Conservation (phyloP, 2,113 vertebrate genomes). For the Ochotona curzoniae region DNA sequence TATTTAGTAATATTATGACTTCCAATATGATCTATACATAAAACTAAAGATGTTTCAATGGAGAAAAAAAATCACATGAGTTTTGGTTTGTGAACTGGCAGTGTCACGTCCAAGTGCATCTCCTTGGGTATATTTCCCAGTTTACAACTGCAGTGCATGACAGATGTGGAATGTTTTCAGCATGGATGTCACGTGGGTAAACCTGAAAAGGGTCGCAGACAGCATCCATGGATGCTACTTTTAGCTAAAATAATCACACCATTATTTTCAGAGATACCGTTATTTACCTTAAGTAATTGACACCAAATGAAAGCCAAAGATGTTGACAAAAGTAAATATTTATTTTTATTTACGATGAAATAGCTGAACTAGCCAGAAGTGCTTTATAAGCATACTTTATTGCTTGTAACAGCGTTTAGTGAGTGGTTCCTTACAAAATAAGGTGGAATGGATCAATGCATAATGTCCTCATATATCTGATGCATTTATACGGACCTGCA, state of each 20-base stretch:
- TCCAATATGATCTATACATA: conserved; percentile 8
- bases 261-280: not conserved
- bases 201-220: conserved; percentile 30
- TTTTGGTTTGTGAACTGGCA: conserved; percentile 48
- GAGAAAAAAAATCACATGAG: not conserved
- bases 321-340: not conserved
- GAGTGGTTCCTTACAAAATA: not conserved
- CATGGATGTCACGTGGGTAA: not conserved
- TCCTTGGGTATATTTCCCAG: not conserved
- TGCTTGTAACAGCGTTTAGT: too few species aligned
- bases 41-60: not conserved
- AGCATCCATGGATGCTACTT: not conserved
- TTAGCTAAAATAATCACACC: conserved; percentile 36
- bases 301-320: not conserved
- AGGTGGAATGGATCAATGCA: not conserved
- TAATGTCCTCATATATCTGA: not conserved
- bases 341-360: not conserved
- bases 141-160: not conserved
- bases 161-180: conserved; percentile 23
- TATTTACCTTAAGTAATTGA: not conserved
- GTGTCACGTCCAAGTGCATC: not conserved
- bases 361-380: not conserved
- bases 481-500: not conserved
- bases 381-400: not conserved
- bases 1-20: conserved; percentile 62